Base-by-base conservation (phyloP, 2,797 vertebrate genomes). In the Halcyon smyrnensis region DNA sequence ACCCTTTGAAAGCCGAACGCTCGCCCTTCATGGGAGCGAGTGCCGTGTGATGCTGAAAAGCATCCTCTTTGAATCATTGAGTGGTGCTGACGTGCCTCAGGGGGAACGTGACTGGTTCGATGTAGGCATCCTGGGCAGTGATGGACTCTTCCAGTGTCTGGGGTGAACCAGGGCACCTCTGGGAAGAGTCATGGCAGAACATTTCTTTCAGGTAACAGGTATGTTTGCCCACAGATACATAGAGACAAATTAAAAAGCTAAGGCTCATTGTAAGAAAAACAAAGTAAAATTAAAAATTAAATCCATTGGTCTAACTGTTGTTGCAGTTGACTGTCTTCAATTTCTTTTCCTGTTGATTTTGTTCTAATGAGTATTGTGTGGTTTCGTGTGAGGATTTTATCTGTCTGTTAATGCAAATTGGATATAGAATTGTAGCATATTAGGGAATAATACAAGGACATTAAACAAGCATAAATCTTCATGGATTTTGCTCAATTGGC, bases 401-500 rank as follows among this genome's bases (percentile, higher is more conserved):
- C 65, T 93, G 30, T 82, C 59, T 90, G 77, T 94, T 88, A 89
- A 62, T 77, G 54, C 90, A 94, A 62, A 56, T 90, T 94, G 32
- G 53, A 45, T 63, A 63, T 95, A 87, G 89, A 91, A 94, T 82
- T 96, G 77, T 64, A 83, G 78, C 96, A 60, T 87, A 82, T 96
- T 81, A 91, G 85, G 82, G 63, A 95, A 39, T 93, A 92, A 93
- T 91, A 91, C 65, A 92, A 39, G 75, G 56, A 69, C 15, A 37
- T 84, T 82, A 91, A 88, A 79, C 74, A 32, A 70, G 45, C 74
- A 50, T 96, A 95, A 96, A 76, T 97, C 91, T 96, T 95, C 87
- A 93, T 95, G 92, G 90, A 71, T 92, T 97, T 97, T 95, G 95
- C 94, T 94, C 48, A 86, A 12, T 95, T 96, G 87, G 83, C 78